These are phyloP conservation scores for Galendromus occidentalis DNA, from an alignment of 1,140 invertebrate species.

Conservation along the genomic window DNA sequence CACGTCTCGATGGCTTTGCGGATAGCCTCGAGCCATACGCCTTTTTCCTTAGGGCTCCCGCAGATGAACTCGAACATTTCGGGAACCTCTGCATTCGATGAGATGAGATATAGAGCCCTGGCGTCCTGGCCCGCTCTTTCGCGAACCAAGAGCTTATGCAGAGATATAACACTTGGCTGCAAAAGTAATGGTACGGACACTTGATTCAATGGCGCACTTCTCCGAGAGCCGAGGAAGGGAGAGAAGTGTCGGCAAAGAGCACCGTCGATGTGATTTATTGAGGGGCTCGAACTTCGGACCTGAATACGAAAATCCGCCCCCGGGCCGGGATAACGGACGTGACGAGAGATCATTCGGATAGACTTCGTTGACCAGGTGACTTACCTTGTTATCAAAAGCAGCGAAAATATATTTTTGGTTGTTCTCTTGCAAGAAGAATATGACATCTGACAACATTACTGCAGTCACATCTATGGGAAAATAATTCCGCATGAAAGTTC, in stretches of 20 bases:
- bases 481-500: constrained; percentile 14
- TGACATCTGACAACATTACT: constrained; percentile 67
- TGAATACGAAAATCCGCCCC: too few relatives aligned
- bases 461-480: constrained; percentile 44
- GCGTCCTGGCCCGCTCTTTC: constrained; percentile 78
- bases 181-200: constrained; percentile 21
- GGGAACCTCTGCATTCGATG: constrained; percentile 55
- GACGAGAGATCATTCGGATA: too few relatives aligned
- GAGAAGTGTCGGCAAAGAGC: too few relatives aligned
- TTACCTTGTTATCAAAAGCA: constrained; percentile 33
- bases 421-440: constrained; percentile 74
- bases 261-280: too few relatives aligned
- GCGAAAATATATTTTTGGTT: constrained; percentile 43
- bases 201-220: not conserved
- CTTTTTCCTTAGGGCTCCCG: constrained; percentile 63
- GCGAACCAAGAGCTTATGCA: constrained; percentile 69
- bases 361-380: not conserved
- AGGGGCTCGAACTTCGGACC: too few relatives aligned
- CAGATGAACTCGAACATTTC: constrained; percentile 91
- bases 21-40: constrained; percentile 65
- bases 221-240: too few relatives aligned
- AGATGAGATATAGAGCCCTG: constrained; percentile 63
- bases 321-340: too few relatives aligned
- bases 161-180: constrained; percentile 65
- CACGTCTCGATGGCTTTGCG: constrained; percentile 36